Base-by-base conservation (phyloP, 1,140 invertebrate species). In the Polyergus mexicanus region DNA sequence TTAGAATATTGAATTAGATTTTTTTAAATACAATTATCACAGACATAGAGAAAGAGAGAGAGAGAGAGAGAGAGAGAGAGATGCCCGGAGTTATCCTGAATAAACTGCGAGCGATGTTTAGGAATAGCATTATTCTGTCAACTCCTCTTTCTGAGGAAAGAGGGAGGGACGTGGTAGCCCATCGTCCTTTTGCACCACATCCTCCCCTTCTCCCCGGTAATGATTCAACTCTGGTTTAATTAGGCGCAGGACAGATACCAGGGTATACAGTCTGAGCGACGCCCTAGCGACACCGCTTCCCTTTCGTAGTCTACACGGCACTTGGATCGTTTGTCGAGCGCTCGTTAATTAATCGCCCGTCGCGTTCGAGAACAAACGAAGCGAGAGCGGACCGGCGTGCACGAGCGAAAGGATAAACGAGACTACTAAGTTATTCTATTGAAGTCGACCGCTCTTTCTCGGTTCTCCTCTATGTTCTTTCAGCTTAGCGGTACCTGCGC, bases 211-310 rank as follows among this genome's bases (percentile, higher is more conserved):
- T 11, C 25, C 86, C 77, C 87, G 56, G 78, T 88, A 90, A 90
- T 90, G 86, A 90, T 88, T 89, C 89, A 90, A 89, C 88, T 86
- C 66, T 74, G 71, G 66, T 89, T 90, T 89, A 86, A 90, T 90
- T 89, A 89, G 81, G 80, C 78, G 28, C 56, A 25, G 76, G 72
- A 84, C 83, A 83, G 65, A 69, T 69, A 78, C 47, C 72, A 35
- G 68, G 32, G 72, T 84, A 86, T 71, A 86, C 84, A 83, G 68
- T 56, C 56, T 75, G 63, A 83, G 44, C 78, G 54, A 72, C 66
- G 56, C 68, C 38, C 56, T 74, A 56, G 54, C 54, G 68, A 83
- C 54, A 41, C 68, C 41, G 63, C 60, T 68, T 54, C 44, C 11
- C 54, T 47, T 60, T 68, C 38, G 63, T 62, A 25, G 72, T 47